Percentiles rank a stretch among this genome's conserved stretches.
Conservation (phyloP, 2,113 vertebrate genomes). For the Gymnogyps californianus region DNA sequence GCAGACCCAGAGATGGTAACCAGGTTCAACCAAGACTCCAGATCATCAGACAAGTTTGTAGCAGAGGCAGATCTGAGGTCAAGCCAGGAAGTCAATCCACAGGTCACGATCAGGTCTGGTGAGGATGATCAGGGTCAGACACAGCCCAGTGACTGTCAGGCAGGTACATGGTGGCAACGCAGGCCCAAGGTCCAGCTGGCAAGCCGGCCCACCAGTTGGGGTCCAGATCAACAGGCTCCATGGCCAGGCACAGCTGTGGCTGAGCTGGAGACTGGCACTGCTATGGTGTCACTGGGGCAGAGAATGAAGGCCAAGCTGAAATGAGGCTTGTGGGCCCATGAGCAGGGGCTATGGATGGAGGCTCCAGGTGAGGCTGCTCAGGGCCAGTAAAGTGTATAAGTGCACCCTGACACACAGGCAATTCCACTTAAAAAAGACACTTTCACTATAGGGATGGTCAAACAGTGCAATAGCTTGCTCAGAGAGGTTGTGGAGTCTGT, state of each 20-base stretch:
- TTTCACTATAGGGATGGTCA: not conserved
- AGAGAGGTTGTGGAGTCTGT: rapidly evolving
- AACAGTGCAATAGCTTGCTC: not conserved
- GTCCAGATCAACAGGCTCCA: not conserved
- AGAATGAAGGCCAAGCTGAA: not conserved
- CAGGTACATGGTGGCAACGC: not conserved
- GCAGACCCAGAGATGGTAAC: not conserved
- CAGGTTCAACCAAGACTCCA: not conserved
- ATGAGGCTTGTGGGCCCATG: not conserved
- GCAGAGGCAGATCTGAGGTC: not conserved
- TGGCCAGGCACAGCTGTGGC: not conserved
- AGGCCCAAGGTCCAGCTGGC: not conserved
- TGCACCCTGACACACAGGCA: not conserved
- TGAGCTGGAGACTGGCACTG: not conserved
- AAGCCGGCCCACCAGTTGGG: not conserved
- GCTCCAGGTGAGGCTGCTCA: not conserved
- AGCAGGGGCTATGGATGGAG: not conserved
- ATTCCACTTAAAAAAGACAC: not conserved
- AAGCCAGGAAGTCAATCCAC: not conserved
- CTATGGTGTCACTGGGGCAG: not conserved
- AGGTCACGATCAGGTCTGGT: not conserved
- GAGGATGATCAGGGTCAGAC: not conserved
- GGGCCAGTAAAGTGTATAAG: not conserved
- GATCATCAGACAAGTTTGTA: not conserved
- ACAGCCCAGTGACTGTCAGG: not conserved